Base-by-base conservation (phyloP, 2,797 vertebrate genomes). In the Pteronotus mesoamericanus region DNA sequence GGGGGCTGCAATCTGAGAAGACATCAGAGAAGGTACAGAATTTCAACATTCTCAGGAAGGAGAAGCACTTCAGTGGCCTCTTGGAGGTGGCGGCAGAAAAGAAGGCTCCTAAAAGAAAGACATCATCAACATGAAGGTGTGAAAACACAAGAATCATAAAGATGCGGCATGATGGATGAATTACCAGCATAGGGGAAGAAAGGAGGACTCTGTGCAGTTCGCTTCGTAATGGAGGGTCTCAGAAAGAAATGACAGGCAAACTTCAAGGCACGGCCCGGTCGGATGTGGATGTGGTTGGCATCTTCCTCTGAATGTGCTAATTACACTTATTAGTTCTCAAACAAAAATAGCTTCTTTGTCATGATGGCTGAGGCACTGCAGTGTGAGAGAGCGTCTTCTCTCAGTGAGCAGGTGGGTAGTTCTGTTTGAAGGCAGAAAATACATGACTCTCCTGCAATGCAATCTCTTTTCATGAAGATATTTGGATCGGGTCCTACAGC, bases 281-380 rank as follows among this genome's bases (percentile, higher is more conserved):
- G 68, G 44, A 19, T 19, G 75, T 87, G 53, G 77, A 6, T 37
- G 9, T 0, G 0, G 29, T 15, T 48, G 86, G 83, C 93, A 94
- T 83, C 42, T 96, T 86, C 55, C 66, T 32, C 66, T 77, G 64
- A 80, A 82, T n/a, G 66, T 95, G 89, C 79, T 94, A 88, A 97
- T 97, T 85, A 64, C 29, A 46, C 9, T 22, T 64, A 24, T 75
- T 94, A 97, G 72, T 96, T 89, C 95, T 96, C 92, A 89, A 86
- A 83, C 59, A 61, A 83, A 96, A 95, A 80, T 11, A 91, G 75
- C 18, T 64, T 32, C 44, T 79, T 94, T 84, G 42, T 91, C 8
- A 6, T 2, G 29, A 84, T 8, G 22, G 22, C 46, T 72, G 46
- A 80, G 53, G 34, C 37, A 4, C 26, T 3, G 48, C 42, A 57